Evolutionary conservation across 2,113 vertebrate genomes (phyloP), one percentile per base, ranked within the genome.

Genomic region (Takifugu flavidus): DNA sequence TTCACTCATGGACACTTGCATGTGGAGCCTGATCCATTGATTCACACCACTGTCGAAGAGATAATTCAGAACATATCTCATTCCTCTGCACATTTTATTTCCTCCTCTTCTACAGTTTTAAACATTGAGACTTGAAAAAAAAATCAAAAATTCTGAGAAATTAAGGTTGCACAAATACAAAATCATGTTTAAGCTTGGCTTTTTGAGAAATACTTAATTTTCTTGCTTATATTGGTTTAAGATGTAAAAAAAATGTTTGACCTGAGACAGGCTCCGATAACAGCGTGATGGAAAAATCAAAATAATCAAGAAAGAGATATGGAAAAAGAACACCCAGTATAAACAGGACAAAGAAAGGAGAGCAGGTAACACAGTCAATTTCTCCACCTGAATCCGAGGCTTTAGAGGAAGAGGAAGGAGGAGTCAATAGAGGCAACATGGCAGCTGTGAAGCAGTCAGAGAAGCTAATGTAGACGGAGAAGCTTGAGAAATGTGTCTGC

Each of bases 161-260:
- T 10, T 1, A 39, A 11, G 8, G 34, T 39, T 39, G 34, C 7
- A 39, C 34, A 39, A 39, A 39, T 1, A 39, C 34, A 39, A 39
- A 20, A 20, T 20, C 20, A 20, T 20, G 20, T 20, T 20, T 20
- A 20, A 39, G 34, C 34, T 39, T 34, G 31, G 31, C 31, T 7
- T 34, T 34, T 34, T 15, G 5, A 34, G 13, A 25, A 15, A 5
- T 34, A 56, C n/a, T 52, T 3, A 31, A n/a, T 15, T 1, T 20
- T 56, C 25, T 55, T 59, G 5, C 51, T 54, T 72, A 65, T 59
- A 56, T 62, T 39, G n/a, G 14, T 68, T 77, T 43, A 56, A 62
- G 25, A 67, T 76, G 70, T 50, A 68, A 65, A 82, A 72, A 63
- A 39, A 4, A 49, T 65, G 25, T 47, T 15, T 1, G 42, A 39